phyloP scores from a whole-genome alignment of 2,113 vertebrate genomes.

The Limnothrissa miodon region DNA sequence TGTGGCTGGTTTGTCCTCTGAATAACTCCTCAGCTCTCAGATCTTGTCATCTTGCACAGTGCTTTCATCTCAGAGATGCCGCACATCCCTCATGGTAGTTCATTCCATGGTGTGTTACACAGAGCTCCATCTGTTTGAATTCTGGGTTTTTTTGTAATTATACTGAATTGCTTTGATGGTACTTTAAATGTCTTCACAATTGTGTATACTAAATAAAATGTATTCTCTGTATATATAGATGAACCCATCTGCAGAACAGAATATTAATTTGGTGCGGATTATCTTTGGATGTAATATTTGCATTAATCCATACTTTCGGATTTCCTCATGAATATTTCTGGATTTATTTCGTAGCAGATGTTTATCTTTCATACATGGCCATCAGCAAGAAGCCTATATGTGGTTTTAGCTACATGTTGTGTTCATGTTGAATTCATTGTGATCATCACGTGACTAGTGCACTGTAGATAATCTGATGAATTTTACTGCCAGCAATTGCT shows the following conservation, averaged over 20 bases:
- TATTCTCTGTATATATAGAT: no score
- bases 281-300: neutral
- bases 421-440: neutral
- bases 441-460: neutral
- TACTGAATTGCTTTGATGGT: neutral
- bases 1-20: neutral
- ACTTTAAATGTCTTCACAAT: neutral
- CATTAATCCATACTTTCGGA: neutral
- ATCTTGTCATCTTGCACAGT: neutral
- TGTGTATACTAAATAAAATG: no score
- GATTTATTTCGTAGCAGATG: neutral
- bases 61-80: neutral
- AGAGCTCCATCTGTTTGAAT: neutral
- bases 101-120: neutral
- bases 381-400: neutral
- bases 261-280: neutral
- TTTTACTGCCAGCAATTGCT: neutral
- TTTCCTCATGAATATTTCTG: neutral
- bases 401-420: neutral
- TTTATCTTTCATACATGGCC: neutral
- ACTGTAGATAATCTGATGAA: neutral
- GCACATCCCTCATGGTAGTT: neutral
- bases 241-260: neutral
- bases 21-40: neutral
- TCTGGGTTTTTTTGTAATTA: neutral